phyloP scores from a whole-genome alignment of 2,113 vertebrate species.

The Cyprinodon variegatus region DNA sequence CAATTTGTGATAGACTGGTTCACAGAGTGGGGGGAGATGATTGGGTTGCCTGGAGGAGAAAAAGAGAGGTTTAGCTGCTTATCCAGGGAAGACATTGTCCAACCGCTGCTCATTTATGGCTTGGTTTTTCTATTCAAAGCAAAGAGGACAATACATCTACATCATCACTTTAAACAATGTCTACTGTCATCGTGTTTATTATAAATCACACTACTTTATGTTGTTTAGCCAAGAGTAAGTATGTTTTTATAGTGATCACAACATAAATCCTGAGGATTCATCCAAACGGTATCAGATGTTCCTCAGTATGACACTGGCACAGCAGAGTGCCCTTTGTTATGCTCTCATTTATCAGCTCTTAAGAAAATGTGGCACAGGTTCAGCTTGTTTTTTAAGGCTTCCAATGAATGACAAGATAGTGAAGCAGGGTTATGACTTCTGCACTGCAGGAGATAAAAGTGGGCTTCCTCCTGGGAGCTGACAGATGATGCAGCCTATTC shows the following conservation, averaged over 20 bases:
- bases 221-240: neutral
- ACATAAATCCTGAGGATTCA: constrained; percentile 8
- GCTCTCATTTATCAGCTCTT: constrained; percentile 24
- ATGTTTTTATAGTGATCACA: constrained; percentile 1
- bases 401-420: constrained; percentile 49
- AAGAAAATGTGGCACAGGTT: constrained; percentile 51
- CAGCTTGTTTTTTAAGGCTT: constrained; percentile 44
- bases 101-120: constrained; percentile 5
- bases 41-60: constrained; percentile 18
- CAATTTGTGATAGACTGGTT: constrained; percentile 38
- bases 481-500: constrained; percentile 28
- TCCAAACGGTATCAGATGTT: constrained; percentile 16
- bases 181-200: neutral
- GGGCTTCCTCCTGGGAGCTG: constrained; percentile 37
- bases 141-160: neutral
- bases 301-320: constrained; percentile 22
- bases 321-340: constrained; percentile 3
- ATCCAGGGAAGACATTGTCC: constrained; percentile 12
- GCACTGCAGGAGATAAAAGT: constrained; percentile 60
- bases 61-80: constrained; percentile 24
- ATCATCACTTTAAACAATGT: neutral
- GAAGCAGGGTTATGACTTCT: constrained; percentile 50
- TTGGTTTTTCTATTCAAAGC: constrained; percentile 17
- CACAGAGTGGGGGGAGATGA: constrained; percentile 26
- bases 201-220: neutral